Base-by-base conservation (phyloP, 2,797 vertebrate genomes). In the Leptodactylus fallax region DNA sequence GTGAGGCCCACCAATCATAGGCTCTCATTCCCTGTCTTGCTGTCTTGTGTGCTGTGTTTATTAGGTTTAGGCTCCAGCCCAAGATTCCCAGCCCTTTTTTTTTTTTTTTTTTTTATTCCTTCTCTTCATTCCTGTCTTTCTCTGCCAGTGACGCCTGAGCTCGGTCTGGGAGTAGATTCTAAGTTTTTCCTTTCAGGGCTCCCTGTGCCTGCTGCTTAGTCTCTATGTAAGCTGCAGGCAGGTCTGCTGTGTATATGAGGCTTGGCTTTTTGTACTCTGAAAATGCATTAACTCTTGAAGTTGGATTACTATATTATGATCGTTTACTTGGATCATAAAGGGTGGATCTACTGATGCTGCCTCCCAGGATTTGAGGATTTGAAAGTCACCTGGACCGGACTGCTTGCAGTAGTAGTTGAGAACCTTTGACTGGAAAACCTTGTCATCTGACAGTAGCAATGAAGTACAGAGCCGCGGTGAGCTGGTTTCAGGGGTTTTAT, bases 391-490 rank as follows among this genome's bases (percentile, higher is more conserved):
- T 83, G 85, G 61, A 12, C 61, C 53, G 45, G 7, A 51, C 76
- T 76, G 36, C 25, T 21, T 16, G 36, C 81, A 61, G 53, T 36
- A 67, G 60, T 53, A 53, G 36, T 53, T 74, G 23, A 19, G 12
- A 27, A 21, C 6, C 9, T 79, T 71, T 27, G 10, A 9, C 74
- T 79, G 74, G 21, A 65, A 9, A n/a, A 23, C 16, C 10, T 8
- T 17, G 14, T 61, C 61, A 58, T 67, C 23, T 27, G 53, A 81
- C 51, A 14, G 51, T 45, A 17, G 27, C 51, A 10, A 94, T 94
- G 93, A 93, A 92, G 92, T 93, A 92, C 93, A 90, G 93, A 91
- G 91, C 91, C 0, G 90, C 90, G 92, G 93, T 93, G 92, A 94
- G 93, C 49, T 78, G 53, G 65, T 12, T 27, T 36, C 12, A 17